phyloP scores from a whole-genome alignment of 2,888 invertebrate species.

The Apamea anceps region DNA sequence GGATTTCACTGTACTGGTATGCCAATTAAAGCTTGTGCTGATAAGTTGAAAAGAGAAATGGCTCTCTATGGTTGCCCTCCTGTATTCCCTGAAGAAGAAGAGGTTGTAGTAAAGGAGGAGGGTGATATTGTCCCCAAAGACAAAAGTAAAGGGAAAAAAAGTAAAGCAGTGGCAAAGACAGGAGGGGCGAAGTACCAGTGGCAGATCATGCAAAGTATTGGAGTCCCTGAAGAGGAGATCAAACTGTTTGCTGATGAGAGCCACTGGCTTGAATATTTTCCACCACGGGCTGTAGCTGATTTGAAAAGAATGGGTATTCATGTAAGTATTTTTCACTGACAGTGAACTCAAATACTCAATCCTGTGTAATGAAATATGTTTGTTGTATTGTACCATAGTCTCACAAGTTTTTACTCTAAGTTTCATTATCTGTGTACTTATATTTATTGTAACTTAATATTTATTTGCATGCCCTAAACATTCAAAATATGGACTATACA shows the following conservation, averaged over 20 bases:
- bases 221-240: constrained; percentile 97
- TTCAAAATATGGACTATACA: background rate
- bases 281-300: constrained; percentile 96
- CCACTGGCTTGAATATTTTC: constrained; percentile 99
- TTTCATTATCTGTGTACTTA: background rate
- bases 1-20: constrained; percentile 99
- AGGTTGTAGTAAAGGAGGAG: constrained; percentile 86
- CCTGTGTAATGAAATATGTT: background rate
- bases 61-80: constrained; percentile 98
- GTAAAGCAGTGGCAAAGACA: constrained; percentile 98
- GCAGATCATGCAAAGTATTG: constrained; percentile 99
- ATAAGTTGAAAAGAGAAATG: constrained; percentile 98
- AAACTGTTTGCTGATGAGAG: constrained; percentile 96
- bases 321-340: constrained; percentile 88
- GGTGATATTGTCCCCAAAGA: constrained; percentile 91
- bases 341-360: background rate
- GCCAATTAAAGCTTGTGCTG: constrained; percentile 99
- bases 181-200: constrained; percentile 98
- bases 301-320: constrained; percentile 97
- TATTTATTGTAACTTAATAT: background rate
- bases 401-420: background rate
- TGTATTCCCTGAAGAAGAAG: constrained; percentile 93
- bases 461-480: background rate
- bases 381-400: background rate
- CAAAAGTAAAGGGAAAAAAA: constrained; percentile 96